phyloP scores from a whole-genome alignment of 2,888 invertebrate species.

The Drosophila mercatorum region DNA sequence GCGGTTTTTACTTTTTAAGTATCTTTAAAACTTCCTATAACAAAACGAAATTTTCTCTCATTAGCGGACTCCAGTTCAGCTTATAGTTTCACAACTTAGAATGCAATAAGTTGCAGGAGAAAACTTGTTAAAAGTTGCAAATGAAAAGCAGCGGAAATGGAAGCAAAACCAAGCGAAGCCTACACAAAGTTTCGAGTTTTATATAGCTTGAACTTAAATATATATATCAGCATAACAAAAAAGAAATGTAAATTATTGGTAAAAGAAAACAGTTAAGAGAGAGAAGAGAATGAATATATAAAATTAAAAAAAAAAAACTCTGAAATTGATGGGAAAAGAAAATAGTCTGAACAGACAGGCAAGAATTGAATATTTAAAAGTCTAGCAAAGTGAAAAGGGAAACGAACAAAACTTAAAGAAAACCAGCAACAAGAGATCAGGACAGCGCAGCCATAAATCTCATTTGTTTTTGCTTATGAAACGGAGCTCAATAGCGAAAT shows the following conservation, averaged over 20 bases:
- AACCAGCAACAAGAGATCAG: no score
- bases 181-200: neutral
- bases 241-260: neutral
- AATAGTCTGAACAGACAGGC: no score
- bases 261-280: neutral
- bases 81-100: neutral
- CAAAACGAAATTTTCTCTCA: neutral
- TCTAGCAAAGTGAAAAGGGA: no score
- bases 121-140: conserved; percentile 1
- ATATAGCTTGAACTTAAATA: neutral
- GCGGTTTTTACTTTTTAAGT: neutral
- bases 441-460: no score
- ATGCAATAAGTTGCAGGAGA: neutral
- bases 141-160: neutral
- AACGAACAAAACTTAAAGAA: no score
- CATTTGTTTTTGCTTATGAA: neutral
- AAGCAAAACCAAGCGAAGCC: neutral
- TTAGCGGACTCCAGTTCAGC: neutral
- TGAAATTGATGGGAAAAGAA: no score
- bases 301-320: neutral
- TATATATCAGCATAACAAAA: neutral
- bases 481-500: neutral
- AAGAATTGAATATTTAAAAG: no score
- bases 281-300: neutral
- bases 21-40: neutral